Base-by-base conservation (phyloP, 1,140 invertebrate species). In the Hycleus phaleratus region DNA sequence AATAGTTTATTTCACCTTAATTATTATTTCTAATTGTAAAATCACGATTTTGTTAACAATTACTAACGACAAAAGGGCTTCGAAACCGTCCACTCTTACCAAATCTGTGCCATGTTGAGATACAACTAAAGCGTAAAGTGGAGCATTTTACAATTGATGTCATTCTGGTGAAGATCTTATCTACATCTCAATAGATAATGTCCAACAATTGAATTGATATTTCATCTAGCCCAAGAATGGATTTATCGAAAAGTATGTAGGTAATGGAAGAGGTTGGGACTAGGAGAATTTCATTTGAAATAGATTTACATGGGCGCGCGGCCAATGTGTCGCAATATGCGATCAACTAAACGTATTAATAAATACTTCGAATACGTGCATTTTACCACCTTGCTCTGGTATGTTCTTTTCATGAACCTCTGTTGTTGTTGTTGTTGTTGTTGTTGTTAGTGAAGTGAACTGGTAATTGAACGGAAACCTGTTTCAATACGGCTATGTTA, bases 311-410 rank as follows among this genome's bases (percentile, higher is more conserved):
- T 56, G 54, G 54, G 38, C 54, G 54, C 54, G 46, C 54, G 46
- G 54, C 54, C 54, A 56, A 56, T 48, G 54, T 56, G 54, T 56
- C 54, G 54, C 54, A 56, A 56, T 56, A 46, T 46, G 54, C 54
- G 46, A 56, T 56, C 54, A 49, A n/a, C 54, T 32, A 44, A 56
- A 46, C 32, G 7, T 32, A 56, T 56, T 56, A 56, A 56, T 56
- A 56, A 56, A 56, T 56, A 46, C 54, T 49, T 56, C 38, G 54
- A 47, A 56, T 56, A 56, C 54, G 54, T 56, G 54, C 54, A 49
- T 56, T 56, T 56, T 46, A 46, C 54, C 54, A 56, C 54, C 54
- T 56, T 49, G 47, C 54, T 48, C 54, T 56, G 54, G 46, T 56
- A 56, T 56, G 45, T 49, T 24, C 46, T 39, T 56, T 56, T 56